Percentiles rank a stretch among this genome's conserved stretches.
Conservation (phyloP, 2,113 vertebrate species). For the Scomber japonicus region DNA sequence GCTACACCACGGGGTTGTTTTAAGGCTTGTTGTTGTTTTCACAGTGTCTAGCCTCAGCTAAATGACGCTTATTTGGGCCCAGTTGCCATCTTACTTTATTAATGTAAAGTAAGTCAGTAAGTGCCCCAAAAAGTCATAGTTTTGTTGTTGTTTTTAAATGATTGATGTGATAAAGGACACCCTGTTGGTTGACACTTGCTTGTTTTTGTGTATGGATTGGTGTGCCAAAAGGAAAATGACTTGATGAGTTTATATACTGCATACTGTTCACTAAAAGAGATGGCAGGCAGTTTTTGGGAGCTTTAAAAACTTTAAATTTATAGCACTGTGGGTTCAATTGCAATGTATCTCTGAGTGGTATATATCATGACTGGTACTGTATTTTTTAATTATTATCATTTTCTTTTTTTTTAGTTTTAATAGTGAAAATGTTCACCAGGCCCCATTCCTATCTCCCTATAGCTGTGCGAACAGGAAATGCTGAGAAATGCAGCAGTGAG, state of each 20-base stretch:
- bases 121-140: neutral
- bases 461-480: slow-evolving; percentile 79
- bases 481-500: slow-evolving; percentile 70
- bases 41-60: neutral
- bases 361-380: too few species aligned
- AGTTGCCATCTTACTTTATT: neutral
- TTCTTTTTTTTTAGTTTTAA: too few species aligned
- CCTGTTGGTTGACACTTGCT: neutral
- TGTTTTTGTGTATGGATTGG: neutral
- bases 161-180: neutral
- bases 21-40: too few species aligned
- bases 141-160: slow-evolving; percentile 3
- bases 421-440: slow-evolving; percentile 52
- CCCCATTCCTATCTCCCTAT: slow-evolving; percentile 61
- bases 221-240: neutral
- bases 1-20: neutral
- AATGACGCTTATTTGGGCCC: neutral
- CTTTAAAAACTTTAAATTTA: neutral
- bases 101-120: neutral
- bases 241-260: neutral
- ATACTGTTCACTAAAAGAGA: neutral
- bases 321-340: neutral
- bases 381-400: too few species aligned
- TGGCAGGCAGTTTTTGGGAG: neutral
- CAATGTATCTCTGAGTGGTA: too few species aligned